Percentiles rank a stretch among this genome's conserved stretches.
Evolutionary conservation across 2,113 vertebrate genomes (phyloP).

Genomic region (Mormoops blainvillei): DNA sequence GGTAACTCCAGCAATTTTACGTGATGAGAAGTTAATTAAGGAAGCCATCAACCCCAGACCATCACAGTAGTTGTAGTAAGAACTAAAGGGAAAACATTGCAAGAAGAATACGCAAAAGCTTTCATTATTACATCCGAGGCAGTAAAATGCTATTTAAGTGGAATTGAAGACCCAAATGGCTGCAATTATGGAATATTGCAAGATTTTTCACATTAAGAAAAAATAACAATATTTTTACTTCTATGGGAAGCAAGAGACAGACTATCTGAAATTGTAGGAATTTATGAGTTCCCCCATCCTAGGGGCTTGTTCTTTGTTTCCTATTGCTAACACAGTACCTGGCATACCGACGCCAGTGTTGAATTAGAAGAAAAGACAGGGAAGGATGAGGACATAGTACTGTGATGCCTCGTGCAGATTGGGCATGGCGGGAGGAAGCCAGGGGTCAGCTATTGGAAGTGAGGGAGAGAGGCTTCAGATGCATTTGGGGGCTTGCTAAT

Average conservation of each 20-base stretch:
- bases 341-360: not conserved
- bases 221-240: slow-evolving; percentile 56
- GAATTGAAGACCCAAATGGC: slow-evolving; percentile 41
- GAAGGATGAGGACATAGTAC: not conserved
- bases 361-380: not conserved
- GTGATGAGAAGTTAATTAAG: slow-evolving; percentile 58
- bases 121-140: not conserved
- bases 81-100: not conserved
- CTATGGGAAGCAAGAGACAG: slow-evolving; percentile 15
- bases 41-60: slow-evolving; percentile 25
- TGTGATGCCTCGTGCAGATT: accelerated
- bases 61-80: slow-evolving; percentile 7
- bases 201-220: slow-evolving; percentile 36
- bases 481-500: not conserved
- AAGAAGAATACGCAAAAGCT: slow-evolving; percentile 33
- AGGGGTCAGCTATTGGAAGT: not conserved
- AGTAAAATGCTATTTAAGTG: slow-evolving; percentile 57
- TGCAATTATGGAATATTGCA: slow-evolving; percentile 41
- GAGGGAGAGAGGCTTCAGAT: not conserved
- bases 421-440: not conserved
- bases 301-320: not conserved
- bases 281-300: not conserved
- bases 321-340: not conserved
- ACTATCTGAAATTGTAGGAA: not conserved
- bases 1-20: slow-evolving; percentile 20